These are phyloP conservation scores for Villa cingulata DNA, from an alignment of 2,888 invertebrate species.

Conservation along the genomic window DNA sequence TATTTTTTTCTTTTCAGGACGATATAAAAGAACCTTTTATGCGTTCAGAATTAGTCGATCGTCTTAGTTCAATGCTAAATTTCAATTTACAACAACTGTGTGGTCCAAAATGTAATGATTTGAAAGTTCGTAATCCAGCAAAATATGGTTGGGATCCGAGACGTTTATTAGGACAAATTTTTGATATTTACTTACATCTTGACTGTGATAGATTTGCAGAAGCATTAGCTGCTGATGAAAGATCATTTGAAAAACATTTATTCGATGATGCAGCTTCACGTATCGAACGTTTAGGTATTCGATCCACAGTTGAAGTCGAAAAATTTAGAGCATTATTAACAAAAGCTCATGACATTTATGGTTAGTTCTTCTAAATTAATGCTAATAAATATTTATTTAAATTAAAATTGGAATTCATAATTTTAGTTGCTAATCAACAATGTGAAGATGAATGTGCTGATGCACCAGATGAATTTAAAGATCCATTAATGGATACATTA, in stretches of 20 bases:
- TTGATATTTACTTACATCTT: constrained; percentile 93
- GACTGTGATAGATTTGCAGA: constrained; percentile 83
- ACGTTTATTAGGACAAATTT: constrained; percentile 76
- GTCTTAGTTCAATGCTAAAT: constrained; percentile 95
- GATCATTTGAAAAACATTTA: constrained; percentile 84
- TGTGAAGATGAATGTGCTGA: constrained; percentile 87
- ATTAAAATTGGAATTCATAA: no score
- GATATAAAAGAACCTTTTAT: constrained; percentile 92
- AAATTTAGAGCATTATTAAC: constrained; percentile 66
- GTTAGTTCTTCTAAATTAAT: no score
- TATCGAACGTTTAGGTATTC: constrained; percentile 69
- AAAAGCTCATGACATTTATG: constrained; percentile 62
- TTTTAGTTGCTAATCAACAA: constrained; percentile 61
- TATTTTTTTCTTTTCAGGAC: constrained; percentile 28
- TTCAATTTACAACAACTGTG: constrained; percentile 94
- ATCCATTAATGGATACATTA: constrained; percentile 93
- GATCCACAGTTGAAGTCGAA: constrained; percentile 71
- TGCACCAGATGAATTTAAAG: constrained; percentile 92
- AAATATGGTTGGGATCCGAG: constrained; percentile 98
- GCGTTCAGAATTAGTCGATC: constrained; percentile 80
- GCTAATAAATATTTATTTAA: neutral
- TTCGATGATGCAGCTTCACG: constrained; percentile 82
- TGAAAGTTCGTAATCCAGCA: constrained; percentile 83
- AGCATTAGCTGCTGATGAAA: constrained; percentile 91
- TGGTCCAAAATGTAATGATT: constrained; percentile 87